Base-by-base conservation (phyloP, 2,888 invertebrate species). In the Dermolepida albohirtum region DNA sequence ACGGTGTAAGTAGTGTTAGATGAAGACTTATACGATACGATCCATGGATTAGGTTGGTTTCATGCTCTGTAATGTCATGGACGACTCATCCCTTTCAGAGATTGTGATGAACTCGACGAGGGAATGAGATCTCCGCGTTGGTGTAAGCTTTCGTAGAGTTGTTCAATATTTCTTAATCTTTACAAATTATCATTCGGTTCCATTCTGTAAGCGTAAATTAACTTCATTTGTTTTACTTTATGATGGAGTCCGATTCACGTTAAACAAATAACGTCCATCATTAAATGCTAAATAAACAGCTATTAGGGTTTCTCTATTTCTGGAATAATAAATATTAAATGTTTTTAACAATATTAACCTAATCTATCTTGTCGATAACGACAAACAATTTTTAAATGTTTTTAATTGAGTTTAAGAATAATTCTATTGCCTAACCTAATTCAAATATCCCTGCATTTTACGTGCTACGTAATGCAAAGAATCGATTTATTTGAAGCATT, bases 1-100 rank as follows among this genome's bases (percentile, higher is more conserved):
- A 81, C 80, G 73, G 76, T 70, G 77, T 78, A 78, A 78, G 79
- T 78, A 78, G 77, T 76, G 73, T 74, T 76, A 78, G 79, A 81
- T 81, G 81, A 81, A 80, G 80, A 80, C 78, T 81, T 81, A 81
- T 80, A 76, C 75, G 74, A 74, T 76, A 72, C 77, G 78, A 79
- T 79, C 76, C 78, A 67, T 73, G 79, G 80, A 79, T 79, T 59
- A 59, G 59, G 59, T 47, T 47, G 59, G 59, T 47, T 59, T 47
- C 59, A 59, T 59, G 59, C 59, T 29, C 29, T 27, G 47, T 59
- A 59, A 59, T 14, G 59, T 59, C 59, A 59, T 47, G 59, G 41
- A 59, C 59, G 59, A 59, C 14, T 59, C 59, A 47, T 59, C 47
- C 59, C 29, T 59, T 59, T 47, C 59, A 47, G 59, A 47, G 47